phyloP scores from a whole-genome alignment of 2,888 invertebrate species.

The Pyrocoelia pectoralis region DNA sequence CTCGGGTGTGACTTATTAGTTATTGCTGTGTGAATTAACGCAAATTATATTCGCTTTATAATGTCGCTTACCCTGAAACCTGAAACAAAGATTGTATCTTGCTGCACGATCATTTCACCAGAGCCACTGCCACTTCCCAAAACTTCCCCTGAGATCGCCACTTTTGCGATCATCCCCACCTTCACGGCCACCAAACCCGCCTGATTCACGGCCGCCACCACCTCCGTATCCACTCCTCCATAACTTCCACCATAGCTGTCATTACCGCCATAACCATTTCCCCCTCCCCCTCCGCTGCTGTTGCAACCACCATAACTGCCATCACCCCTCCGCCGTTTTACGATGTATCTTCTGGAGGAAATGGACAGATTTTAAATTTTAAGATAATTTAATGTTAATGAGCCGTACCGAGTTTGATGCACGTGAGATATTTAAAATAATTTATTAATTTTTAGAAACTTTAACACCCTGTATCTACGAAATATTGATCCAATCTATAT shows the following conservation, averaged over 20 bases:
- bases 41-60: no score
- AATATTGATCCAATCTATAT: no score
- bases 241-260: conserved; percentile 55
- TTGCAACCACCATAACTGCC: conserved; percentile 46
- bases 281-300: conserved; percentile 40
- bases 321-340: conserved; percentile 35
- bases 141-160: conserved; percentile 66
- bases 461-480: no score
- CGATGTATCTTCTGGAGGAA: no score
- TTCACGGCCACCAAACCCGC: conserved; percentile 39
- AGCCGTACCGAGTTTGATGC: no score
- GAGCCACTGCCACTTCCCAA: conserved; percentile 65
- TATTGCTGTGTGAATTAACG: no score
- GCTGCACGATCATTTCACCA: conserved; percentile 85
- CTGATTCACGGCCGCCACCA: conserved; percentile 44
- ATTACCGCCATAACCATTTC: conserved; percentile 59
- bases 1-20: no score
- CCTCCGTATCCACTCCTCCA: conserved; percentile 42
- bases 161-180: conserved; percentile 63
- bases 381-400: no score
- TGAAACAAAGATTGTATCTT: conserved; percentile 94
- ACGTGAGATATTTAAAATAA: no score
- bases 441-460: no score
- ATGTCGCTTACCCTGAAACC: no score
- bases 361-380: no score